Evolutionary conservation across 2,888 invertebrate species (phyloP), one percentile per base, ranked within the genome.

Genomic region (Nysson spinosus): DNA sequence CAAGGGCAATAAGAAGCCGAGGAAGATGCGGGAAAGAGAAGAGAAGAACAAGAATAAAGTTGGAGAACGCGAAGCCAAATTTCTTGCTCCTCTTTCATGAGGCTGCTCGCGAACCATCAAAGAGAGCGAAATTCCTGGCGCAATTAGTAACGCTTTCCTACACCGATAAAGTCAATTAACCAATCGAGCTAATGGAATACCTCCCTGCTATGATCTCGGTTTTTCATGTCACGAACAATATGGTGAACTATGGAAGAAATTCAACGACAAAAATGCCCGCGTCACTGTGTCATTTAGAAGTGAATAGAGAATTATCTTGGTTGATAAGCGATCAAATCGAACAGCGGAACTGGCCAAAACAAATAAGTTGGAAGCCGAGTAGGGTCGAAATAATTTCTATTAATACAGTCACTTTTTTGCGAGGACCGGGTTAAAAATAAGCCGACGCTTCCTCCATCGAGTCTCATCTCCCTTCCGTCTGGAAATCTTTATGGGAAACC

Each of bases 121-220:
- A 70, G 73, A 16, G 43, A 62, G 55, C 56, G 55, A 61, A 75
- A 77, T 71, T 71, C 62, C 62, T 69, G 39, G 30, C 54, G 62
- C 65, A 75, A 77, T 77, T 77, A 75, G 55, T 54, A 26, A 46
- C 63, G 56, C 65, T 34, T 39, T 42, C 54, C 39, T 50, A 50
- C 75, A 52, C 64, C 79, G 79, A 82, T 82, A 81, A 82, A 82
- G 77, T 80, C 79, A 82, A 85, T 85, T 85, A 84, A 77, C 78
- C 79, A 80, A 82, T 82, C 70, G 76, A 80, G 78, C 72, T 83
- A 82, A 85, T 83, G 83, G 79, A 82, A 83, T 79, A 75, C 58
- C 55, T 66, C 40, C 64, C 67, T 49, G 67, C 54, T 57, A 54
- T 65, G 20, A 63, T 62, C 17, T 52, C 56, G 57, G 61, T 60